Evolutionary conservation across 2,888 invertebrate species (phyloP).

Genomic region (Xestobium rufovillosum): DNA sequence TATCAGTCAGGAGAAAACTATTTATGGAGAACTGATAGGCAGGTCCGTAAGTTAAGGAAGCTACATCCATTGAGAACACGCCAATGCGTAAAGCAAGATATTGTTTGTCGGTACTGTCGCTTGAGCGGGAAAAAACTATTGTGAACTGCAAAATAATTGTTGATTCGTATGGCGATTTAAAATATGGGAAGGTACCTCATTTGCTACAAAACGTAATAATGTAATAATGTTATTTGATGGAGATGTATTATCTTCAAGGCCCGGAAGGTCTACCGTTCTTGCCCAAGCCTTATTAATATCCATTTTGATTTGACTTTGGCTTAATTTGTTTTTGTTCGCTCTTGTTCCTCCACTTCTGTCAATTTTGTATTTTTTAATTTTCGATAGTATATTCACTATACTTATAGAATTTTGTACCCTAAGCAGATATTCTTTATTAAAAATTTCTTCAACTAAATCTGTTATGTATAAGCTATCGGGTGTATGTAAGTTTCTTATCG

Average conservation of each 20-base stretch:
- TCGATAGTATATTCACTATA: conserved; percentile 23
- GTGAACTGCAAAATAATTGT: conserved; percentile 47
- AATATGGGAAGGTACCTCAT: conserved; percentile 58
- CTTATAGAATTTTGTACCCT: conserved; percentile 24
- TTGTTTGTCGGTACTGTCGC: conserved; percentile 59
- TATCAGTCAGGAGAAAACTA: conserved; percentile 61
- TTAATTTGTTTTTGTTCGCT: no score
- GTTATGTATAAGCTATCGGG: conserved; percentile 11
- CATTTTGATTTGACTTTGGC: no score
- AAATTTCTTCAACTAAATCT: conserved; percentile 23
- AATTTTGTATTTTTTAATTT: conserved; percentile 25
- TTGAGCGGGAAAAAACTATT: conserved; percentile 57
- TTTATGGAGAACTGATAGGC: conserved; percentile 65
- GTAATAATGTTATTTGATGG: conserved; percentile 66
- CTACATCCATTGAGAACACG: conserved; percentile 63
- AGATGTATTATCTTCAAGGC: conserved; percentile 77
- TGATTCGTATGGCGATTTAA: no score
- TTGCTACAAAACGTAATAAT: conserved; percentile 62
- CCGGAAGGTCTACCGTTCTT: conserved; percentile 66
- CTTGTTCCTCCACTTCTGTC: no score
- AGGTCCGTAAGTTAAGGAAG: conserved; percentile 71
- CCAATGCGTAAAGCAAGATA: conserved; percentile 67
- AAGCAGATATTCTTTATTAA: conserved; percentile 21
- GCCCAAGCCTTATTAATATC: conserved; percentile 60
- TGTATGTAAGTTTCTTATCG: conserved; percentile 42